Base-by-base conservation (phyloP, 2,113 vertebrate genomes). In the Myrmophylax atrothorax region DNA sequence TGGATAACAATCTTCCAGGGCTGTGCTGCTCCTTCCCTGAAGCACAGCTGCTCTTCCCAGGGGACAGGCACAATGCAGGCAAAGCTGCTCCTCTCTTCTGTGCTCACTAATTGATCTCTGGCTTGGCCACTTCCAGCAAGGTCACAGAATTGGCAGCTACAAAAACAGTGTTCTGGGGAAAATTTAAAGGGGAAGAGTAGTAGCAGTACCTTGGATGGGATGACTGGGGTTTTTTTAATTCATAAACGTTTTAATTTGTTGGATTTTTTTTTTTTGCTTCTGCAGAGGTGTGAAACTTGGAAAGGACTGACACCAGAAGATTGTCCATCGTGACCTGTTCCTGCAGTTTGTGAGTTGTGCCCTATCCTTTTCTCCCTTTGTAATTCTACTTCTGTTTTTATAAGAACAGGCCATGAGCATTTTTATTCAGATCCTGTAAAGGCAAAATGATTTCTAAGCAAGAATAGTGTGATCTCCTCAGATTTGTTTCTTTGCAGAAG, bases 61-160 rank as follows among this genome's bases (percentile, higher is more conserved):
- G 76, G 67, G 73, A 72, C 37, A 11, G 37, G 58, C 73, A 64
- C 81, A 31, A 66, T 53, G 59, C 46, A 59, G 88, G n/a, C 77
- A 38, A 9, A 23, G 62, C 94, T 82, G 83, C 69, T 92, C 63
- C 96, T 96, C 87, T 84, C 1, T 56, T 80, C 83, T 64, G 28
- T 66, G 18, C 68, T 93, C 87, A 19, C 93, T 97, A 93, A 97
- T 93, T 96, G 96, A 97, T 97, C 95, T 94, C 94, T 91, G 90
- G 38, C 93, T 94, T 94, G 93, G 82, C 94, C 95, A 93, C 95
- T 96, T 96, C 91, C 91, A 94, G 91, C 95, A 97, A 97, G 96
- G 96, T 96, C 96, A 92, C 82, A 81, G 28, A 59, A 64, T 19
- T 86, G 88, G 86, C 93, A 91, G 87, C 85, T 84, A 52, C 31